These are phyloP conservation scores for Ibycter americanus DNA, from an alignment of 2,797 vertebrate species.

Conservation along the genomic window DNA sequence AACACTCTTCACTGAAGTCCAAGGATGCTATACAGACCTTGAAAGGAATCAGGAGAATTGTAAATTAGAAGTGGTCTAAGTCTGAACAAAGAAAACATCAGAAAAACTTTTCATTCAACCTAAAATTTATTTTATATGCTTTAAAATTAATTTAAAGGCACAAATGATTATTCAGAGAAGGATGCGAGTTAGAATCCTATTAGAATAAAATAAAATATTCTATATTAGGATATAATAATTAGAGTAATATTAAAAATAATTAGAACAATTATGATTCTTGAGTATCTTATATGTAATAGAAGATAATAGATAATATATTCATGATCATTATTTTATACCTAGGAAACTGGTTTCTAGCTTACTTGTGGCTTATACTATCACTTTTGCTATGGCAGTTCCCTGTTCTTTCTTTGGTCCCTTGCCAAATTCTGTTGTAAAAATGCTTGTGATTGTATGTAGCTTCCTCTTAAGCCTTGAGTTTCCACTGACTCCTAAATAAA, in stretches of 20 bases:
- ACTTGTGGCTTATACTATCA: not conserved
- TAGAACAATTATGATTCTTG: not conserved
- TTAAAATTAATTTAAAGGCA: not conserved
- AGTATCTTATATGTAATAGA: not conserved
- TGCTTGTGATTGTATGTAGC: not conserved
- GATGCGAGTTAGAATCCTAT: not conserved
- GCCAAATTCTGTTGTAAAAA: not conserved
- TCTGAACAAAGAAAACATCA: not conserved
- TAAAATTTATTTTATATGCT: not conserved
- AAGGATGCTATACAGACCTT: not conserved
- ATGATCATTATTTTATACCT: not conserved
- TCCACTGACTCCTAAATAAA: not conserved
- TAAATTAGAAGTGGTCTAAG: not conserved
- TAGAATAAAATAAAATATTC: not conserved
- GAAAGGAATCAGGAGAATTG: not conserved
- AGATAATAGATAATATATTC: not conserved
- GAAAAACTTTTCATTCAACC: not conserved
- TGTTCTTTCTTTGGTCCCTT: not conserved
- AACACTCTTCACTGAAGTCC: not conserved
- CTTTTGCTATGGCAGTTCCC: not conserved
- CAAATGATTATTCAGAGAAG: not conserved
- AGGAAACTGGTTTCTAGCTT: not conserved
- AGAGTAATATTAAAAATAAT: not conserved
- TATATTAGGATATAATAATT: not conserved
- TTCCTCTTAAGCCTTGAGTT: not conserved